Evolutionary conservation across 1,140 invertebrate species (phyloP), one percentile per base, ranked within the genome.

Genomic region (Listronotus bonariensis): DNA sequence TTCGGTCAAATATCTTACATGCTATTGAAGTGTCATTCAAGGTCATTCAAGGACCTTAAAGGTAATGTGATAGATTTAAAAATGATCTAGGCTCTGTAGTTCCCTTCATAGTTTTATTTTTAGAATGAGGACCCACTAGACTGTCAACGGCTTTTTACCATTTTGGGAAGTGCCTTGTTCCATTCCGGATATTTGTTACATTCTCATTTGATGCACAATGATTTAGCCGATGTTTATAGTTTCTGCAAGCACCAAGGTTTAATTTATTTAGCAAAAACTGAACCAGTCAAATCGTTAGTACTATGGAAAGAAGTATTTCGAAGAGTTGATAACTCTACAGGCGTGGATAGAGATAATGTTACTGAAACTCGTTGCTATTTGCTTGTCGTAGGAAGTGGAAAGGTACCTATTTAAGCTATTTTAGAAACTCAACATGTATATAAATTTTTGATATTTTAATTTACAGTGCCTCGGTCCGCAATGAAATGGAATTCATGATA

Each of bases 41-140:
- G n/a, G n/a, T n/a, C n/a, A n/a, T n/a, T n/a, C n/a, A n/a, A n/a
- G n/a, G n/a, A 26, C 20, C 20, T 5, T 26, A 26, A 26, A 5
- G 20, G 20, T 26, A 26, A 3, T 26, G 20, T 26, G 20, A 1
- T 26, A 26, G 5, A 5, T 3, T 26, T 3, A 26, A 26, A 26
- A 26, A 26, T 3, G 5, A 26, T 5, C 20, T 18, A 20, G 14
- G 7, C 15, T 54, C 6, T 9, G 18, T n/a, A 9, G n/a, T 51
- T 54, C 3, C 9, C 58, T 48, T n/a, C 1, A n/a, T 14, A 48
- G 11, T 55, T 59, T 54, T 51, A 42, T 65, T 80, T 82, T 18
- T 75, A 89, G 88, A 91, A 88, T 74, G 88, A 91, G 77, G 88
- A 91, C 76, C 85, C 88, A 1, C 82, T 90, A 74, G 88, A 89